phyloP scores from a whole-genome alignment of 2,888 invertebrate species.

The Trileptium ribeirensis region DNA sequence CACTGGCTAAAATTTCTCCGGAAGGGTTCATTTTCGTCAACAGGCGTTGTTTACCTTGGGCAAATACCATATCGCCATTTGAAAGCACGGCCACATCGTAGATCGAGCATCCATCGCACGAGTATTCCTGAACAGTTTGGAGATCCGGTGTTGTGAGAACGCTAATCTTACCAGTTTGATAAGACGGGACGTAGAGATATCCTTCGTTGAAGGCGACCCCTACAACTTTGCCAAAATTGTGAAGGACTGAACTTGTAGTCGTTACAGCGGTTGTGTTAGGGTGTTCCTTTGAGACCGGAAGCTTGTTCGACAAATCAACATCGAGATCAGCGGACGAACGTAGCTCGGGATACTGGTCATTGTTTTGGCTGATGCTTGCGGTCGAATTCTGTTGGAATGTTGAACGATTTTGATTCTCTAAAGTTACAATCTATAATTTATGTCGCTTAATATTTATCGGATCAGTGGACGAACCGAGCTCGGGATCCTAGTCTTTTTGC shows the following conservation, averaged over 20 bases:
- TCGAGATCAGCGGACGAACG: no score
- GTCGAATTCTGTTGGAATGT: no score
- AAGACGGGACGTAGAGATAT: constrained; percentile 22
- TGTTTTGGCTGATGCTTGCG: no score
- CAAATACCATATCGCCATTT: constrained; percentile 24
- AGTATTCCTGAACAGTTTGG: constrained; percentile 9
- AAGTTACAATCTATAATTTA: no score
- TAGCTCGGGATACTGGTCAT: no score
- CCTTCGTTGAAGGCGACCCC: constrained; percentile 20
- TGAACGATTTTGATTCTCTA: no score
- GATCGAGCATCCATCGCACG: constrained; percentile 20
- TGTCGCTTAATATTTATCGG: no score
- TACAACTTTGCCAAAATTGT: constrained; percentile 27
- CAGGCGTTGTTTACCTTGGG: constrained; percentile 17
- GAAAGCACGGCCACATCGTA: constrained; percentile 26
- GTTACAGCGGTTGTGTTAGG: background rate
- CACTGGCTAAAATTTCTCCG: background rate
- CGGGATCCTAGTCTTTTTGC: no score
- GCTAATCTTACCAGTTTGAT: constrained; percentile 25
- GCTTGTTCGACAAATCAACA: no score
- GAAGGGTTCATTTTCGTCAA: background rate
- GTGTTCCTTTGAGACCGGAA: no score
- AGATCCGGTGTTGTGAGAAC: constrained; percentile 23
- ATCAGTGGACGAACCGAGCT: no score
- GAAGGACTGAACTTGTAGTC: background rate